These are phyloP conservation scores for Blastobasis adustella DNA, from an alignment of 2,888 invertebrate genomes.

Conservation along the genomic window DNA sequence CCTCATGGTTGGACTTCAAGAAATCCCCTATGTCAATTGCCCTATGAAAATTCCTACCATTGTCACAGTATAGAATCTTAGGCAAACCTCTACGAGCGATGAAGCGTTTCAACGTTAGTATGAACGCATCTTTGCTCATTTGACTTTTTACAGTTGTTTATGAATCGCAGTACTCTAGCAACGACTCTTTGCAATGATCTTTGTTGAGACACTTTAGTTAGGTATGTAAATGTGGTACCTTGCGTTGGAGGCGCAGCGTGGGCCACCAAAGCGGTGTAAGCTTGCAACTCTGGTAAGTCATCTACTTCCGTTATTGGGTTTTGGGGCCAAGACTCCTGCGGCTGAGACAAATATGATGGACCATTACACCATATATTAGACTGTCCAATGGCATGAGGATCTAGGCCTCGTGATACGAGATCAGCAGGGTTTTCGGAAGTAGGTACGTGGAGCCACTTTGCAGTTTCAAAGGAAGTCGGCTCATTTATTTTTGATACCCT, in stretches of 20 bases:
- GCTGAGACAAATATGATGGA: neutral
- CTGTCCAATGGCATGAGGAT: neutral
- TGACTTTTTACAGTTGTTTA: no score
- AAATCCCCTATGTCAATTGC: neutral
- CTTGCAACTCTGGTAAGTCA: neutral
- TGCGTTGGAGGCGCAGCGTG: no score
- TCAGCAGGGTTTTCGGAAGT: no score
- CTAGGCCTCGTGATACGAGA: neutral
- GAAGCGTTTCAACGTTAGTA: neutral
- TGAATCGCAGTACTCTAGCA: no score
- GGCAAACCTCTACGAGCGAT: neutral
- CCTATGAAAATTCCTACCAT: neutral
- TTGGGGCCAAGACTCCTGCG: neutral
- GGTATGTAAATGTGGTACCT: neutral
- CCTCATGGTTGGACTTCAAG: neutral
- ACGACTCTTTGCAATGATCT: no score
- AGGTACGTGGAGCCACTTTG: no score
- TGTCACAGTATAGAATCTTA: constrained; percentile 2
- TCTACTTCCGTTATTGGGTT: no score
- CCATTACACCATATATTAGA: no score
- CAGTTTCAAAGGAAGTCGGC: no score
- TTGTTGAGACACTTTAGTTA: no score
- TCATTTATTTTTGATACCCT: neutral
- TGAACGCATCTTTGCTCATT: neutral
- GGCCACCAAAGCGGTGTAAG: neutral